Evolutionary conservation across 2,888 invertebrate species (phyloP).

Genomic region (Tricholauxania praeusta): DNA sequence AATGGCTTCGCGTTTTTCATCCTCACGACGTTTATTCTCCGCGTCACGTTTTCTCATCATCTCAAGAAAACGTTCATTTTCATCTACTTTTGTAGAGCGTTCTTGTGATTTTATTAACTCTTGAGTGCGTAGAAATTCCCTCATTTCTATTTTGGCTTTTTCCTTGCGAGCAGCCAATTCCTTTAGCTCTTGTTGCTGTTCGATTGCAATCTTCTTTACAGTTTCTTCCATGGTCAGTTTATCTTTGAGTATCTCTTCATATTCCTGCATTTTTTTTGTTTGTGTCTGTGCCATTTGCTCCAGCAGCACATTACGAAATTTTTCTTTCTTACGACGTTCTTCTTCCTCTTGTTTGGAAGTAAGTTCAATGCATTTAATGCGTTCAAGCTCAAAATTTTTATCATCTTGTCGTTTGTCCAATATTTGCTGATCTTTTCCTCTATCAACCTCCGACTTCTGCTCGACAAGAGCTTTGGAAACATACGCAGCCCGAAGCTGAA

Average conservation of each 20-base stretch:
- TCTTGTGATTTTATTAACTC: slow-evolving; percentile 37
- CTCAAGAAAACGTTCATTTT: slow-evolving; percentile 38
- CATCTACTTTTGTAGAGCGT: slow-evolving; percentile 39
- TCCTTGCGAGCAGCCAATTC: slow-evolving; percentile 34
- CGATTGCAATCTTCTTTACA: slow-evolving; percentile 34
- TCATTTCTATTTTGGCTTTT: slow-evolving; percentile 45
- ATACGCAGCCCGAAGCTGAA: slow-evolving; percentile 45
- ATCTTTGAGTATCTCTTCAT: slow-evolving; percentile 44
- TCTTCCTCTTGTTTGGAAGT: slow-evolving; percentile 35
- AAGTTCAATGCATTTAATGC: slow-evolving; percentile 28
- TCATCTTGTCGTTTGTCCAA: slow-evolving; percentile 39
- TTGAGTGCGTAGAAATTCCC: slow-evolving; percentile 41
- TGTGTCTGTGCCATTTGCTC: slow-evolving; percentile 44
- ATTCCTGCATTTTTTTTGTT: slow-evolving; percentile 38
- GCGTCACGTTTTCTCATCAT: slow-evolving; percentile 44
- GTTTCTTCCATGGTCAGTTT: slow-evolving; percentile 43
- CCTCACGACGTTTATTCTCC: slow-evolving; percentile 33
- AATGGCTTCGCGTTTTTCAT: slow-evolving; percentile 36
- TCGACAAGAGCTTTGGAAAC: slow-evolving; percentile 43
- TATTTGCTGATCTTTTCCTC: slow-evolving; percentile 34
- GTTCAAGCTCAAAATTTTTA: slow-evolving; percentile 38
- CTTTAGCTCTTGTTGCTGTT: slow-evolving; percentile 35
- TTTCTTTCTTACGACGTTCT: slow-evolving; percentile 41
- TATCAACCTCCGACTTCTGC: slow-evolving; percentile 37
- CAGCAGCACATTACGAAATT: slow-evolving; percentile 40